These are phyloP conservation scores for Gorsachius magnificus DNA, from an alignment of 2,797 vertebrate genomes.

Conservation along the genomic window DNA sequence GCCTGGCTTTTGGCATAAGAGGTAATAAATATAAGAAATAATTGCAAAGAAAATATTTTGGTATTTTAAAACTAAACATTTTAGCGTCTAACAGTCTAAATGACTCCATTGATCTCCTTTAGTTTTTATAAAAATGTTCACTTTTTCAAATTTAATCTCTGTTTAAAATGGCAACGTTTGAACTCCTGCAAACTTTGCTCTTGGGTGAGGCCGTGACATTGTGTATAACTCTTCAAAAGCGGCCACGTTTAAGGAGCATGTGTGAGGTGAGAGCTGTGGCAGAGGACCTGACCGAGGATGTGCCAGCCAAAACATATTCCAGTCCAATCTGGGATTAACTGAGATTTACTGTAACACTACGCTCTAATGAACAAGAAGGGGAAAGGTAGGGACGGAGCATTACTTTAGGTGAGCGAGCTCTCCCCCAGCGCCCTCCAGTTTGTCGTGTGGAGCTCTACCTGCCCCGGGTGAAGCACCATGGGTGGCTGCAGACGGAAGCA, in stretches of 20 bases:
- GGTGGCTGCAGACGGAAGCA: background rate
- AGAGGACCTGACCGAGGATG: background rate
- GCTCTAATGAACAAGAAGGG: background rate
- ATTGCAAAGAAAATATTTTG: slow-evolving; percentile 47
- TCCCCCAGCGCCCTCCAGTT: background rate
- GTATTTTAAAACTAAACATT: slow-evolving; percentile 27
- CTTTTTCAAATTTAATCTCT: slow-evolving; percentile 7
- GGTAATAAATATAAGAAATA: background rate
- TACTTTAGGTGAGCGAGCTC: background rate
- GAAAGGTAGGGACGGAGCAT: background rate
- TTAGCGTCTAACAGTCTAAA: slow-evolving; percentile 2
- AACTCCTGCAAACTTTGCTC: slow-evolving; percentile 25
- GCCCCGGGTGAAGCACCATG: background rate
- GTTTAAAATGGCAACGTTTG: slow-evolving; percentile 14
- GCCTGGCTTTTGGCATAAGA: background rate
- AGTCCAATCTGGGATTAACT: background rate
- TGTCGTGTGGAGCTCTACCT: background rate
- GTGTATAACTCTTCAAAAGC: background rate
- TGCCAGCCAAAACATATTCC: slow-evolving; percentile 7
- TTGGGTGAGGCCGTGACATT: background rate
- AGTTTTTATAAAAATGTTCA: background rate
- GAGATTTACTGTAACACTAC: background rate
- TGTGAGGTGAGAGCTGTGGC: background rate
- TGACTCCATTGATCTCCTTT: background rate
- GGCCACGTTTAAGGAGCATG: background rate